These are phyloP conservation scores for Salminus brasiliensis DNA, from an alignment of 2,113 vertebrate genomes.

Conservation along the genomic window DNA sequence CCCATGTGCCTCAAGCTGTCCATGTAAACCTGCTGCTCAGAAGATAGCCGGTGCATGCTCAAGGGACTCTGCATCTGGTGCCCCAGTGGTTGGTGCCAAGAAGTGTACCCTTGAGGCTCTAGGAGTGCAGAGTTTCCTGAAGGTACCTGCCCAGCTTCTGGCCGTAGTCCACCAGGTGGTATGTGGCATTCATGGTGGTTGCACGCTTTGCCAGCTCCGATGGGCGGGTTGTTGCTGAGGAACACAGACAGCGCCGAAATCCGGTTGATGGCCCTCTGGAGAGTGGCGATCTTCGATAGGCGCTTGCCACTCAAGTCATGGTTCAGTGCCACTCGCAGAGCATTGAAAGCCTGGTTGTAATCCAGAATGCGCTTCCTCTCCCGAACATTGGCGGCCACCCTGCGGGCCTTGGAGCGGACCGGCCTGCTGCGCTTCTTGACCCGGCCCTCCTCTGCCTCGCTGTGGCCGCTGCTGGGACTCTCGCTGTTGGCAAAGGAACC, in stretches of 20 bases:
- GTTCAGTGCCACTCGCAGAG: conserved; percentile 85
- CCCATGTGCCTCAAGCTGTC: neutral
- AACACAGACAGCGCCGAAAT: conserved; percentile 89
- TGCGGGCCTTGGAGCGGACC: conserved; percentile 87
- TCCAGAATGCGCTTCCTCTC: conserved; percentile 97
- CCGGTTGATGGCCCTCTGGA: conserved; percentile 91
- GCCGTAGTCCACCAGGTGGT: neutral
- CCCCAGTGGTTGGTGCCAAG: conserved; percentile 58
- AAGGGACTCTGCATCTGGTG: conserved; percentile 43
- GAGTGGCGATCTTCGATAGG: conserved; percentile 96
- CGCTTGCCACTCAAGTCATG: conserved; percentile 92
- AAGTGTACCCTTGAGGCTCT: conserved; percentile 64
- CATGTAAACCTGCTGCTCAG: conserved; percentile 31
- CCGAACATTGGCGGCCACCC: conserved; percentile 92
- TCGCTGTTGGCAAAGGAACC: conserved; percentile 62
- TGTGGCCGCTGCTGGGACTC: conserved; percentile 37
- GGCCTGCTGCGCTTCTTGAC: conserved; percentile 83
- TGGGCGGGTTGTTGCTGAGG: conserved; percentile 71
- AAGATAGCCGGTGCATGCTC: conserved; percentile 36
- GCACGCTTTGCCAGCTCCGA: conserved; percentile 66
- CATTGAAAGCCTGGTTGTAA: conserved; percentile 97
- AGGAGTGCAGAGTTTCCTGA: conserved; percentile 31
- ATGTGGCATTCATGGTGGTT: conserved; percentile 80
- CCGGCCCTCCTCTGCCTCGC: conserved; percentile 65
- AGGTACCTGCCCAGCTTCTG: conserved; percentile 17